A percentile compares a stretch with the other conserved stretches of the same genome.
Conservation (phyloP, 2,888 invertebrate species). For the Diplazon laetatorius region DNA sequence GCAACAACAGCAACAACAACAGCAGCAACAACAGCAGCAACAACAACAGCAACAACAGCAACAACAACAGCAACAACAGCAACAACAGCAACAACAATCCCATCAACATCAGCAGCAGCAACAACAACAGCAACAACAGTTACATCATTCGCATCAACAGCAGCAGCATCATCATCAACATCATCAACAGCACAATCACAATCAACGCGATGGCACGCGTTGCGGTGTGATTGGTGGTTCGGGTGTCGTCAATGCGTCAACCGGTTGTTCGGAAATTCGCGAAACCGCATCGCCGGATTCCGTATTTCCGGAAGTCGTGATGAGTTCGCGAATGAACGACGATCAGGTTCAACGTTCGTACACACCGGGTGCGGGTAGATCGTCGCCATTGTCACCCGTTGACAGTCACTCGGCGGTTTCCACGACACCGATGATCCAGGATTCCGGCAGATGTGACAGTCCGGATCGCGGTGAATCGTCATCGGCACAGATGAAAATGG, state of each 20-base stretch:
- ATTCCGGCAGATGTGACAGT: slow-evolving; percentile 74
- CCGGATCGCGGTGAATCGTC: slow-evolving; percentile 77
- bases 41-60: slow-evolving; percentile 73
- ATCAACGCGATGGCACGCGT: slow-evolving; percentile 50
- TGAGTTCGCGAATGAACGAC: slow-evolving; percentile 59
- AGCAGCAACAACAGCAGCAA: slow-evolving; percentile 77
- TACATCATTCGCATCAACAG: slow-evolving; percentile 43
- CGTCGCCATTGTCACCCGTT: slow-evolving; percentile 84
- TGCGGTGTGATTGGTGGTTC: slow-evolving; percentile 27
- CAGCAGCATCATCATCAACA: slow-evolving; percentile 73
- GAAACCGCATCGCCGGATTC: slow-evolving; percentile 83
- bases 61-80: slow-evolving; percentile 69
- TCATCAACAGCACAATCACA: slow-evolving; percentile 73
- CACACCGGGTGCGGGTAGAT: slow-evolving; percentile 77
- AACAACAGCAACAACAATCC: slow-evolving; percentile 71
- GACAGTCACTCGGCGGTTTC: slow-evolving; percentile 81
- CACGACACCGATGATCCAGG: slow-evolving; percentile 79
- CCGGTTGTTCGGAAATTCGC: slow-evolving; percentile 57
- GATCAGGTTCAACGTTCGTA: slow-evolving; percentile 75
- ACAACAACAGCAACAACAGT: slow-evolving; percentile 34
- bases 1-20: slow-evolving; percentile 79
- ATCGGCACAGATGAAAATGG: slow-evolving; percentile 80
- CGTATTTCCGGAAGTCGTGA: slow-evolving; percentile 85
- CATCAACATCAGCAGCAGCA: slow-evolving; percentile 63
- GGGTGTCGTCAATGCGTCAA: slow-evolving; percentile 7